These are phyloP conservation scores for Microcebus jonahi DNA, from an alignment of 2,113 vertebrate genomes.

Conservation along the genomic window DNA sequence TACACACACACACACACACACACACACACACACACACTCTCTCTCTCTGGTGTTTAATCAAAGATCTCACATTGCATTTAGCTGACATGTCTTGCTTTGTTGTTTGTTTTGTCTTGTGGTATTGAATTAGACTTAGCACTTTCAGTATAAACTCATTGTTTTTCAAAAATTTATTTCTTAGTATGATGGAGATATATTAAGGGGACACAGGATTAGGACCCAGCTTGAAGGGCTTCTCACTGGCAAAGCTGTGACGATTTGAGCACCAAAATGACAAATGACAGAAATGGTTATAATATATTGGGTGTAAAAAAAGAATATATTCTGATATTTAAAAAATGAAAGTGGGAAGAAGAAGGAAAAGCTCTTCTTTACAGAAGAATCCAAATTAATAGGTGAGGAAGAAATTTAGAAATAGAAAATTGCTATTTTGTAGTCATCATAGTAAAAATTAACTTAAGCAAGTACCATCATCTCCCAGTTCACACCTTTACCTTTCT, in stretches of 20 bases:
- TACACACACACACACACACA: neutral
- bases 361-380: neutral
- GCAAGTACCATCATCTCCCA: neutral
- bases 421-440: neutral
- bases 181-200: neutral
- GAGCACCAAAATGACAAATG: neutral
- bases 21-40: neutral
- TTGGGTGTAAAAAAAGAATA: neutral
- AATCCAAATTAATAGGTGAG: neutral
- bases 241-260: neutral
- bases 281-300: neutral
- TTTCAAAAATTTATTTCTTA: neutral
- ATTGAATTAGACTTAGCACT: neutral
- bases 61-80: neutral
- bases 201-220: neutral
- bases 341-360: neutral
- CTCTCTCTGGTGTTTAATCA: neutral
- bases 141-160: neutral
- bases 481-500: neutral
- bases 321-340: neutral
- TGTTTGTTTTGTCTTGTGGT: neutral
- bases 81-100: neutral
- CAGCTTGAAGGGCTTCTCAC: neutral
- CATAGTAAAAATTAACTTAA: neutral
- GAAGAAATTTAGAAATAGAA: neutral